These are phyloP conservation scores for Catocala fraxini DNA, from an alignment of 2,888 invertebrate genomes.

Conservation along the genomic window DNA sequence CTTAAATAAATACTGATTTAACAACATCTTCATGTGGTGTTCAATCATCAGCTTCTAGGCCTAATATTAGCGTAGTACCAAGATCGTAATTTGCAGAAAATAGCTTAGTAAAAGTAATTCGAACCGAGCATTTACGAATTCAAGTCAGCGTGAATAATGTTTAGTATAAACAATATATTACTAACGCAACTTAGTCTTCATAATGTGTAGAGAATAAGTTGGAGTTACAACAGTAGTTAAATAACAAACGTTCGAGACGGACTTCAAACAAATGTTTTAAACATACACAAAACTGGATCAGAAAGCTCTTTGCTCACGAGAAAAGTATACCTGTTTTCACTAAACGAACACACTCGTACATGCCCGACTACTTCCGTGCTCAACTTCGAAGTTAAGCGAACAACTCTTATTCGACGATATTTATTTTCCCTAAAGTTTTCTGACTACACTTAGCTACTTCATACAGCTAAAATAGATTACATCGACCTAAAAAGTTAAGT, in stretches of 20 bases:
- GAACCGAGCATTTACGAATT: background rate
- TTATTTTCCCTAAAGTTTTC: conserved; percentile 45
- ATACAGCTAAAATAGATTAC: conserved; percentile 50
- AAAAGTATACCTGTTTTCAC: conserved; percentile 32
- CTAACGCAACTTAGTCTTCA: background rate
- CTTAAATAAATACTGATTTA: too few species aligned
- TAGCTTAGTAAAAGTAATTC: too few species aligned
- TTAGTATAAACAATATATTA: background rate
- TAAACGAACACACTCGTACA: conserved; percentile 34
- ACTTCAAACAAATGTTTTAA: conserved; percentile 36
- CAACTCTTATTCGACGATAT: conserved; percentile 42
- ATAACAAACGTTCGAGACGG: conserved; percentile 12
- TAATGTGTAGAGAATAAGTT: background rate
- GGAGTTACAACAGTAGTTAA: conserved; percentile 9
- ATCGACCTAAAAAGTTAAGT: conserved; percentile 42
- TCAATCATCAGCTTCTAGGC: too few species aligned
- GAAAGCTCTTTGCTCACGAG: conserved; percentile 31
- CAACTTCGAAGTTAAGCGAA: conserved; percentile 27
- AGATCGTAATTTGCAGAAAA: too few species aligned
- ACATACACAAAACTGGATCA: conserved; percentile 27
- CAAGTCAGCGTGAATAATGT: background rate
- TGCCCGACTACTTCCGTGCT: conserved; percentile 28
- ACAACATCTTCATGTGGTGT: too few species aligned
- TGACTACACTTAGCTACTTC: conserved; percentile 42
- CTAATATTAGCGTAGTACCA: too few species aligned